Evolutionary conservation across 2,888 invertebrate genomes (phyloP).

Genomic region (Rosalia funebris): DNA sequence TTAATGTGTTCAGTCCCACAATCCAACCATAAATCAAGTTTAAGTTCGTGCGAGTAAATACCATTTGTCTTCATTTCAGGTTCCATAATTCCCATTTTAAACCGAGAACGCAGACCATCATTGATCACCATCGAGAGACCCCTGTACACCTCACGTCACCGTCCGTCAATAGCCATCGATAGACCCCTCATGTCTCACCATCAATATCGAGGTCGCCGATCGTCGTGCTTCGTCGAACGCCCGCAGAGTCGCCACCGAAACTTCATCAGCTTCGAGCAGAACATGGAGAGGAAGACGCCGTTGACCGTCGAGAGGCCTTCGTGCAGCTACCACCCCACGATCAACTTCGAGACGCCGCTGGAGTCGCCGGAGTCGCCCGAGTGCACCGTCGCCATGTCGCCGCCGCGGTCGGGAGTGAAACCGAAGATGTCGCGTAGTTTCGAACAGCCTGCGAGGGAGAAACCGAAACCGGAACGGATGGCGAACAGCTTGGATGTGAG

Average conservation of each 20-base stretch:
- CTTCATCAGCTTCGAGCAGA: constrained; percentile 61
- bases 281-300: constrained; percentile 36
- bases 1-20: neutral
- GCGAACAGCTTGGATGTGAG: constrained; percentile 58
- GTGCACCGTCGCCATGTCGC: neutral
- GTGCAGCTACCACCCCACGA: constrained; percentile 53
- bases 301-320: constrained; percentile 40
- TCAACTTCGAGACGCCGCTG: constrained; percentile 54
- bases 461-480: constrained; percentile 55
- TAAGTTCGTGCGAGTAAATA: neutral
- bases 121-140: constrained; percentile 58
- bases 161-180: constrained; percentile 52
- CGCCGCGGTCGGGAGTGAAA: constrained; percentile 33
- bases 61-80: constrained; percentile 45
- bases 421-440: constrained; percentile 59
- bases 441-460: constrained; percentile 56
- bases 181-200: constrained; percentile 43
- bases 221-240: constrained; percentile 60
- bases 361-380: constrained; percentile 43
- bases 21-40: neutral
- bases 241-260: constrained; percentile 53
- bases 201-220: constrained; percentile 50
- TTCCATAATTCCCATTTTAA: constrained; percentile 60
- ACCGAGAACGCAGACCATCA: constrained; percentile 56
- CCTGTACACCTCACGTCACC: constrained; percentile 43